Percentiles rank a stretch among this genome's conserved stretches.
Conservation (phyloP, 2,797 vertebrate genomes). For the Peromyscus melanophrys region DNA sequence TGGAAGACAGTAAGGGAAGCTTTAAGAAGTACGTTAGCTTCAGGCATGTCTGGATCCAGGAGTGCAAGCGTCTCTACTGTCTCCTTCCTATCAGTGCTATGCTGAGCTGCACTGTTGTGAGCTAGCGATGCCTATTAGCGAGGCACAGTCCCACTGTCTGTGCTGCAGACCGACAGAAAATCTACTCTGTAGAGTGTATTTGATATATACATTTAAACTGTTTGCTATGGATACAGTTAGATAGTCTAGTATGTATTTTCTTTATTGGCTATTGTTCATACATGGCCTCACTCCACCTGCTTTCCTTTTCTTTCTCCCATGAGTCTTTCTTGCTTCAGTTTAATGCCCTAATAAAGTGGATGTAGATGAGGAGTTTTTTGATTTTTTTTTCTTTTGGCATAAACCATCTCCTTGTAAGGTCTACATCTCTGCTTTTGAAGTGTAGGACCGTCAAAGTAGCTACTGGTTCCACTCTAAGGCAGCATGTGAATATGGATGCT, state of each 20-base stretch:
- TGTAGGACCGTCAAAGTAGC: not conserved
- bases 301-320: not conserved
- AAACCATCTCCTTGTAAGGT: not conserved
- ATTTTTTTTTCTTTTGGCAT: not conserved
- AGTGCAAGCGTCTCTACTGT: not conserved
- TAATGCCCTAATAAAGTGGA: not conserved
- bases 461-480: not conserved
- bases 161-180: not conserved
- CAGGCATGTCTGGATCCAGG: not conserved
- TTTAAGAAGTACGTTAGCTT: not conserved
- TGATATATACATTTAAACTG: not conserved
- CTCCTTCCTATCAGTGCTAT: rapidly evolving
- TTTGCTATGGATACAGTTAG: not conserved
- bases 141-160: not conserved
- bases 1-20: not conserved
- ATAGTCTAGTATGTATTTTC: not conserved
- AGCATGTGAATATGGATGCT: not conserved
- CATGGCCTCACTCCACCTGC: not conserved
- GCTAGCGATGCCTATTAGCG: too few relatives aligned
- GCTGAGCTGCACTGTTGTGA: not conserved
- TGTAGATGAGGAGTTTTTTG: not conserved
- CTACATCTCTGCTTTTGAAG: not conserved
- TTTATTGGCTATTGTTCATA: not conserved
- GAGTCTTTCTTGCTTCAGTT: not conserved
- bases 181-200: not conserved